These are phyloP conservation scores for Carettochelys insculpta DNA, from an alignment of 2,113 vertebrate species.

Conservation along the genomic window DNA sequence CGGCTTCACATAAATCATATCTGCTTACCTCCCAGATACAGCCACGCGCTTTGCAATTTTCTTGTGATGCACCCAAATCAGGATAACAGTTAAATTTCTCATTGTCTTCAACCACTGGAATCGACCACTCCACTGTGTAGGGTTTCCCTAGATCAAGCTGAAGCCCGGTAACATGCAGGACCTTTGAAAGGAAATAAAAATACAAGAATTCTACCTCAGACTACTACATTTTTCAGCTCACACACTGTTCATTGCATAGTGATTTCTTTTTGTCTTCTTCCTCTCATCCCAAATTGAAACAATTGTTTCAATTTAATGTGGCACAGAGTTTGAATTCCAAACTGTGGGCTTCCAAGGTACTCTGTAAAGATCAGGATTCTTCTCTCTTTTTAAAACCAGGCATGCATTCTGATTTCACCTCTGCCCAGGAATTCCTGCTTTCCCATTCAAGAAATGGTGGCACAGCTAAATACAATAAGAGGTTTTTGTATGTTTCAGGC, in stretches of 20 bases:
- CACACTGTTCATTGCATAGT: fast-evolving
- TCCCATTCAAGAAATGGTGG: fast-evolving
- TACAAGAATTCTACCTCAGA: fast-evolving
- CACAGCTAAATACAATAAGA: not conserved
- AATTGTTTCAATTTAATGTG: fast-evolving
- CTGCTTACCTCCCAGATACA: conserved; percentile 63
- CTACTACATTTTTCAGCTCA: fast-evolving
- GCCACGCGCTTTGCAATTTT: conserved; percentile 20
- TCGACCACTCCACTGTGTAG: conserved; percentile 66
- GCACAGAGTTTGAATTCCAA: not conserved
- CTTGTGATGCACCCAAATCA: not conserved
- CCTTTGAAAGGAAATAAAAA: conserved; percentile 27
- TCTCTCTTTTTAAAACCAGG: not conserved
- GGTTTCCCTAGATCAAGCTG: conserved; percentile 47
- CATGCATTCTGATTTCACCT: fast-evolving
- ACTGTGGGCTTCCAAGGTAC: not conserved
- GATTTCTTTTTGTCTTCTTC: not conserved
- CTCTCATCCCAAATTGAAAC: not conserved
- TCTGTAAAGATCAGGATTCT: no score
- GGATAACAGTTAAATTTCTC: conserved; percentile 63
- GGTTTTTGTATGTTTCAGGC: not conserved
- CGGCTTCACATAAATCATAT: not conserved
- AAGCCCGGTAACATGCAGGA: conserved; percentile 23
- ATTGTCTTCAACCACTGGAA: not conserved
- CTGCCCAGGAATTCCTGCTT: fast-evolving